A percentile compares a stretch with the other conserved stretches of the same genome.
Evolutionary conservation across 2,113 vertebrate genomes (phyloP).

Genomic region (Nothoprocta perdicaria): DNA sequence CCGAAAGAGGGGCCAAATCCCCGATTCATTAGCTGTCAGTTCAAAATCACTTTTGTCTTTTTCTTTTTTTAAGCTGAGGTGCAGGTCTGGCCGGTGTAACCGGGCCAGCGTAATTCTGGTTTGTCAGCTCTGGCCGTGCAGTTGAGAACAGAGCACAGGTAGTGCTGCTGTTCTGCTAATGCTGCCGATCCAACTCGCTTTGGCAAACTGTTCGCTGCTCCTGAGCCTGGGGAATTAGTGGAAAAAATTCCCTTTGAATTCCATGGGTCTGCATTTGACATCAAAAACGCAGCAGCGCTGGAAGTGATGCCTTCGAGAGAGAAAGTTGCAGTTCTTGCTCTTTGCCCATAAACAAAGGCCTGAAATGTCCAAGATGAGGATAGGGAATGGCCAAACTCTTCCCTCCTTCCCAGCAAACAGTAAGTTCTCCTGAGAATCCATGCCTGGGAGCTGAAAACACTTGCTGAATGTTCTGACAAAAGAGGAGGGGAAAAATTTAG

Average conservation of each 20-base stretch:
- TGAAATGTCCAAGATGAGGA: accelerated
- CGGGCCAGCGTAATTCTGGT: not conserved
- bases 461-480: not conserved
- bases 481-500: not conserved
- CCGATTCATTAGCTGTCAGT: not conserved
- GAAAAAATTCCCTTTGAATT: not conserved
- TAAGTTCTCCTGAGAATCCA: not conserved
- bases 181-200: accelerated
- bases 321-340: not conserved
- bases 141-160: not conserved
- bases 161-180: not conserved
- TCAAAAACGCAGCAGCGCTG: not conserved
- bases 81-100: not conserved
- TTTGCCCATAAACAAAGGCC: not conserved
- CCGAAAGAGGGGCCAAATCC: not conserved
- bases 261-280: not conserved
- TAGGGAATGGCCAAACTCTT: not conserved
- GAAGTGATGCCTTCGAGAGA: not conserved
- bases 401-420: not conserved
- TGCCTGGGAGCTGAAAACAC: not conserved
- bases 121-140: not conserved
- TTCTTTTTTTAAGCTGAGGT: not conserved
- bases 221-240: accelerated
- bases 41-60: not conserved
- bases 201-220: not conserved